phyloP scores from a whole-genome alignment of 1,140 invertebrate genomes.

The Lasioglossum albipes region DNA sequence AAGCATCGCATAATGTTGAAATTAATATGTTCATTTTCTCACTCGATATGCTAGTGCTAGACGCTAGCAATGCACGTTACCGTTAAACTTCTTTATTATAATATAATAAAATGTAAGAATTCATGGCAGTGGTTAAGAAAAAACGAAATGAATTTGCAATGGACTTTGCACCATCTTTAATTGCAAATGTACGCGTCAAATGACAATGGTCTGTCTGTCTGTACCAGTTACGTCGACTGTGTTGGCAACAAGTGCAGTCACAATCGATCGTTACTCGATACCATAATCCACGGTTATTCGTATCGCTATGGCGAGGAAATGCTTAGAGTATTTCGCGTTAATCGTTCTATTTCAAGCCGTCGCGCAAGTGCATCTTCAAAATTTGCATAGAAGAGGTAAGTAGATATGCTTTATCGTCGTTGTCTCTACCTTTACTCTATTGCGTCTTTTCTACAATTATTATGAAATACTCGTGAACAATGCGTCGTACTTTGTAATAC shows the following conservation, averaged over 20 bases:
- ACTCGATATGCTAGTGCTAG: too few relatives aligned
- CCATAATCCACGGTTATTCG: not conserved
- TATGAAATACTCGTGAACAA: too few relatives aligned
- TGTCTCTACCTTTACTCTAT: not conserved
- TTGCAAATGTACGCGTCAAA: not conserved
- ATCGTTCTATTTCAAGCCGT: slow-evolving; percentile 6
- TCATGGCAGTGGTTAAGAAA: not conserved
- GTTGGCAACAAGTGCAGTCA: slow-evolving; percentile 20
- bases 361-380: not conserved
- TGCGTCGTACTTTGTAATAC: too few relatives aligned
- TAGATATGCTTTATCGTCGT: not conserved
- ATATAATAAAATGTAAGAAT: not conserved
- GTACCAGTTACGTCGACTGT: not conserved
- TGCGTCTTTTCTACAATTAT: too few relatives aligned
- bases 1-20: too few relatives aligned
- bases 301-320: slow-evolving; percentile 32
- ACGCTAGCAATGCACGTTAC: too few relatives aligned
- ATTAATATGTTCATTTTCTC: too few relatives aligned
- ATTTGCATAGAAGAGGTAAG: slow-evolving; percentile 9
- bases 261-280: not conserved
- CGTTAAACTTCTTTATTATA: too few relatives aligned
- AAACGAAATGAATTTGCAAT: too few relatives aligned
- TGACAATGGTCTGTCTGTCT: not conserved
- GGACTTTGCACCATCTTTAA: not conserved
- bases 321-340: not conserved